These are phyloP conservation scores for Melanotaenia boesemani DNA, from an alignment of 2,797 vertebrate genomes.

Conservation along the genomic window DNA sequence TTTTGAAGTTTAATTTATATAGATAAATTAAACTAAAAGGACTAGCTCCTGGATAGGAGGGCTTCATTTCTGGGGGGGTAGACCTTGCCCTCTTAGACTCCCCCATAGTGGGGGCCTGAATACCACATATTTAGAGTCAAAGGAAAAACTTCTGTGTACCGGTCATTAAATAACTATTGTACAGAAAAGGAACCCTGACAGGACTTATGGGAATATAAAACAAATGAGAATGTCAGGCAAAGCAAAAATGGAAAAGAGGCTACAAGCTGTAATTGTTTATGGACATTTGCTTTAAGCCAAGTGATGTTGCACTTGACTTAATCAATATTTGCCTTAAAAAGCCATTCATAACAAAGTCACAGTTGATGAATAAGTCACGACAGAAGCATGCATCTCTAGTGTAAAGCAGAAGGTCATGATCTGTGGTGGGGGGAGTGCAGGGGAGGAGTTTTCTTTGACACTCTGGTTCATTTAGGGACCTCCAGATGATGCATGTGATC, in stretches of 20 bases:
- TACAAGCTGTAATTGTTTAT: conserved; percentile 78
- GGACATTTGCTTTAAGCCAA: conserved; percentile 82
- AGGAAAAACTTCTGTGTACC: conserved; percentile 6
- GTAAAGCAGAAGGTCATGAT: conserved; percentile 67
- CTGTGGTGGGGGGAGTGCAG: conserved; percentile 37
- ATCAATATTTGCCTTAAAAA: conserved; percentile 83
- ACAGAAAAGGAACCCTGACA: conserved; percentile 50
- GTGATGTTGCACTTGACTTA: conserved; percentile 75
- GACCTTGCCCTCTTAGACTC: too few species aligned
- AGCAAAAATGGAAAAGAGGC: conserved; percentile 72
- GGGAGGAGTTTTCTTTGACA: conserved; percentile 14
- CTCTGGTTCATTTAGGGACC: conserved; percentile 34
- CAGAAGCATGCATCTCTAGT: conserved; percentile 54
- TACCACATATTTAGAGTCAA: conserved; percentile 3
- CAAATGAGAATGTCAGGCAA: conserved; percentile 76
- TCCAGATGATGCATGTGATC: conserved; percentile 59
- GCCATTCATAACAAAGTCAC: conserved; percentile 81
- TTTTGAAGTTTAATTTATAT: too few species aligned
- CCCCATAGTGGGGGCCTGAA: not conserved
- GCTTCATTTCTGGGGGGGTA: too few species aligned
- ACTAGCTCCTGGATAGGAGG: too few species aligned
- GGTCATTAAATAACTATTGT: conserved; percentile 57
- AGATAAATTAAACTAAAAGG: too few species aligned
- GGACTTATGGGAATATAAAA: conserved; percentile 75
- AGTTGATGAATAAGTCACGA: conserved; percentile 71